Base-by-base conservation (phyloP, 2,113 vertebrate genomes). In the Tyrannus savana region DNA sequence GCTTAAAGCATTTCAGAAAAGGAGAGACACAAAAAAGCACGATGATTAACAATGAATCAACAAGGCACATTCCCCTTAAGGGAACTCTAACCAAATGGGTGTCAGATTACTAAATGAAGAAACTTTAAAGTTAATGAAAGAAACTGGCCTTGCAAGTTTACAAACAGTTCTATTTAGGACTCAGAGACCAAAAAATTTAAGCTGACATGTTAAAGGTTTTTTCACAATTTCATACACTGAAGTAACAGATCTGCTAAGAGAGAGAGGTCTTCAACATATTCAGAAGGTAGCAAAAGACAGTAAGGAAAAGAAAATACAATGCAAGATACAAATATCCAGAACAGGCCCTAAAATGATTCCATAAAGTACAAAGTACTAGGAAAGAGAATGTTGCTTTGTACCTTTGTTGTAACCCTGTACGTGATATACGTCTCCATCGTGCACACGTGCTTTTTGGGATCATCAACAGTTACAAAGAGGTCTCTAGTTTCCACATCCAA, bases 351-450 rank as follows among this genome's bases (percentile, higher is more conserved):
- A 56, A 85, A 46, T 39, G 58, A 19, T 12, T n/a, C 15, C 19
- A 14, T 16, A 31, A 53, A 50, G 2, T 22, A 76, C 35, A 25
- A 74, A 47, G 7, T 7, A 64, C 5, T 47, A 84, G 15, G 15
- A 80, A 50, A 75, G 9, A 53, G 6, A 84, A 66, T 2, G 6
- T 22, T 72, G 42, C 14, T 64, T 49, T 96, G 81, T 97, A 99
- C 99, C 98, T 99, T 99, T 83, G 99, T 99, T 80, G 98, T 99
- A 96, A 99, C 98, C 95, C 99, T 98, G 95, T 99, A 99, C 1
- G 99, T 99, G 97, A 99, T 99, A 89, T 99, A 99, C 0, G 99
- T 99, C 97, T 99, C 99, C 99, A 99, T 99, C 7, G 99, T 99
- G 88, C 99, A 99, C 41, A 99, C 99, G 0, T 99, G 99, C 91